A percentile compares a stretch with the other conserved stretches of the same genome.
These are phyloP conservation scores for Axinella damicornis DNA, from an alignment of 37 sponge, comb jelly and placozoan species.

Conservation along the genomic window DNA sequence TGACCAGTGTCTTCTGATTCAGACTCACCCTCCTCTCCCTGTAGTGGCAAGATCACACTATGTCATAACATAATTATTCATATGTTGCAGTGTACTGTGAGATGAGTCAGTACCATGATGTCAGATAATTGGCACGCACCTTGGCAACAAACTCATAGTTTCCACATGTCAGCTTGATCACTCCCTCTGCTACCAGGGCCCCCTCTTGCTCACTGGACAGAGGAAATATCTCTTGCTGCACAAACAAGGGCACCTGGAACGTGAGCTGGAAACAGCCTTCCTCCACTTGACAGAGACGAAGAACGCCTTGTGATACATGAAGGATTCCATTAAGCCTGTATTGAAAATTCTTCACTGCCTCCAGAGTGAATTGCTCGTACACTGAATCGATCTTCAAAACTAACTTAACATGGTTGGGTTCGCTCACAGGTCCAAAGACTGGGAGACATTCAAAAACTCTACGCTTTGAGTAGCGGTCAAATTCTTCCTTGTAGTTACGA, in stretches of 20 bases:
- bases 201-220: background rate
- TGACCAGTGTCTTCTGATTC: too few relatives aligned
- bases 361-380: background rate
- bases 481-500: background rate
- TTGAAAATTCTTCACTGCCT: background rate
- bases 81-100: too few relatives aligned
- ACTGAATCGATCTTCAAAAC: constrained; percentile 7
- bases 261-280: constrained; percentile 1
- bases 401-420: background rate
- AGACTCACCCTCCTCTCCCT: too few relatives aligned
- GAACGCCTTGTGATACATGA: background rate
- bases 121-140: too few relatives aligned
- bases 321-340: background rate
- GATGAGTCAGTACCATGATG: too few relatives aligned
- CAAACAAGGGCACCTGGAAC: constrained; percentile 1
- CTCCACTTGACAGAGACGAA: constrained; percentile 2
- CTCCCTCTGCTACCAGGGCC: background rate
- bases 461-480: constrained; percentile 7
- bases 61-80: too few relatives aligned
- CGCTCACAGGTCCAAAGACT: background rate
- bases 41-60: too few relatives aligned
- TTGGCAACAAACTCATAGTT: background rate
- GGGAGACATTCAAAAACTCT: constrained; percentile 28
- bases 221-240: background rate
- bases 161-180: constrained; percentile 4